Evolutionary conservation across 2,113 vertebrate genomes (phyloP), one percentile per base, ranked within the genome.

Genomic region (Tylochromis polylepis): DNA sequence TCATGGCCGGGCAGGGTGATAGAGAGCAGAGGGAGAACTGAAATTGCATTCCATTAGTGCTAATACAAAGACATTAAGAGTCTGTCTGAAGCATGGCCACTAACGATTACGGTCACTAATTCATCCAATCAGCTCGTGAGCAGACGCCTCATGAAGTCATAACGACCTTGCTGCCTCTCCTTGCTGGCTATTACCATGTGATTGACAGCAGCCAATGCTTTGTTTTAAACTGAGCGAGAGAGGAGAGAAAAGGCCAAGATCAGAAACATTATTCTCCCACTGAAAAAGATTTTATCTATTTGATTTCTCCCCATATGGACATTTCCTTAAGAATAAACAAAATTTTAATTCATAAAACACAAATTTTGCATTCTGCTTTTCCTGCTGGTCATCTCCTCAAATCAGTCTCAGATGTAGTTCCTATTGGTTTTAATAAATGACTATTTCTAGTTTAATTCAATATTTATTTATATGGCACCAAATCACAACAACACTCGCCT

Each of bases 1-100:
- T 92, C 84, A 12, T 20, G 88, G 87, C 83, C 60, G 92, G 93
- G 62, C 89, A 92, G 95, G 92, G 93, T 94, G 92, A 95, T 58
- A 89, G 94, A 94, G 88, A 90, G 89, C 86, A 84, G 82, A 82
- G 57, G 95, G 95, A 86, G 96, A 95, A 87, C 81, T 92, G 91
- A 97, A 96, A 94, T 93, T 96, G 92, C 95, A 96, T 97, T 92
- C 95, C 95, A 96, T 94, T 96, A 97, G 96, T 96, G 95, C 93
- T 97, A 97, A 97, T 97, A 96, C 93, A 77, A 92, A 95, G 91
- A 95, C 94, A 95, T 96, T 96, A 95, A 96, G 95, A 92, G 91
- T 91, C 88, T 11, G 85, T 90, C 88, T 89, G 70, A 81, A 87
- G 79, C 90, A 77, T 88, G 86, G 92, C 81, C 84, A 83, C 93